A percentile compares a stretch with the other conserved stretches of the same genome.
phyloP scores from a whole-genome alignment of 2,888 invertebrate genomes.

The Cantharis flavilabris region DNA sequence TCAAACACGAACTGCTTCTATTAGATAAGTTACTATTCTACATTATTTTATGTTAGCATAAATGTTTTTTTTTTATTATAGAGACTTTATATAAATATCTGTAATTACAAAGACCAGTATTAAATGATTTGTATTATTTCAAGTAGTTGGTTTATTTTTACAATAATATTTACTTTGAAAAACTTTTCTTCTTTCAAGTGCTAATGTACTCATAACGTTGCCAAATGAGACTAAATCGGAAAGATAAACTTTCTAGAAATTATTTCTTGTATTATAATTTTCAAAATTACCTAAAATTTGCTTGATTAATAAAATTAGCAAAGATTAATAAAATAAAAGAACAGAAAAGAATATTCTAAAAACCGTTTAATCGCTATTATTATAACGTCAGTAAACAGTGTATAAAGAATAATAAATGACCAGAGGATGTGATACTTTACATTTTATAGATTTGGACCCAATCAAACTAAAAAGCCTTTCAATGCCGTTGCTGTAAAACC shows the following conservation, averaged over 20 bases:
- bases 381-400: too few relatives aligned
- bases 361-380: too few relatives aligned
- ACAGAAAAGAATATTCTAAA: too few relatives aligned
- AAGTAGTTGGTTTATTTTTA: not conserved
- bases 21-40: conserved; percentile 37
- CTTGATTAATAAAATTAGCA: too few relatives aligned
- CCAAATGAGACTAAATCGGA: not conserved
- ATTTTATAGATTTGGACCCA: too few relatives aligned
- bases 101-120: not conserved
- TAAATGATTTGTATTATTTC: not conserved
- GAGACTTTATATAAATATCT: not conserved
- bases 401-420: too few relatives aligned
- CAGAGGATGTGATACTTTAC: too few relatives aligned
- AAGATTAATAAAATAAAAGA: too few relatives aligned
- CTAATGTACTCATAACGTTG: not conserved
- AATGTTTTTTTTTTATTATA: not conserved
- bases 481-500: too few relatives aligned
- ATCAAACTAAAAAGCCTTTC: too few relatives aligned
- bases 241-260: not conserved
- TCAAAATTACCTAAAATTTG: too few relatives aligned
- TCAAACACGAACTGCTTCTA: conserved; percentile 48
- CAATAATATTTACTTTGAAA: not conserved
- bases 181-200: not conserved
- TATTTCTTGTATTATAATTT: too few relatives aligned
- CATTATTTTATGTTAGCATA: not conserved